Conservation (phyloP, 2,797 vertebrate genomes). For the Trematomus bernacchii region DNA sequence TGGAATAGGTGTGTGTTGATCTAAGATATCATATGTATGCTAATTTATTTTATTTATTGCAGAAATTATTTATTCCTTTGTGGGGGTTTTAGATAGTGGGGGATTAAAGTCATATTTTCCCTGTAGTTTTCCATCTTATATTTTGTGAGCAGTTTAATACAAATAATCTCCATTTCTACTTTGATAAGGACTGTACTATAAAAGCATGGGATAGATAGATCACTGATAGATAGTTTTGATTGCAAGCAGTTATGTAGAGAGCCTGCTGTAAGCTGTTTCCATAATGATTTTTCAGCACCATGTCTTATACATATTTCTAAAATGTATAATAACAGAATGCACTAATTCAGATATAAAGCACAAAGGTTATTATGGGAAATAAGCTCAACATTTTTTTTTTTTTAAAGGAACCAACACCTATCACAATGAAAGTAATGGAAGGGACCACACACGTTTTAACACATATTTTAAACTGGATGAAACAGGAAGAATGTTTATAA, state of each 20-base stretch:
- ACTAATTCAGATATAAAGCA: slow-evolving; percentile 80
- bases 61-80: slow-evolving; percentile 73
- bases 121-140: slow-evolving; percentile 78
- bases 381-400: slow-evolving; percentile 48
- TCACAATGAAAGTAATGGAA: slow-evolving; percentile 63
- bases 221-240: slow-evolving; percentile 57
- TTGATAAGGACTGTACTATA: slow-evolving; percentile 80
- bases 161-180: slow-evolving; percentile 70
- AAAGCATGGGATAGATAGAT: slow-evolving; percentile 78
- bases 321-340: slow-evolving; percentile 79
- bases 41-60: slow-evolving; percentile 72
- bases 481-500: slow-evolving; percentile 40
- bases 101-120: slow-evolving; percentile 62
- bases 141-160: slow-evolving; percentile 71
- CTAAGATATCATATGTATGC: slow-evolving; percentile 70
- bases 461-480: slow-evolving; percentile 12
- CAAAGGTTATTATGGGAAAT: slow-evolving; percentile 58
- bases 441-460: slow-evolving; percentile 26
- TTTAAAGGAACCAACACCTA: slow-evolving; percentile 37
- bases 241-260: slow-evolving; percentile 61
- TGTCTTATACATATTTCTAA: slow-evolving; percentile 69
- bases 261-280: slow-evolving; percentile 57
- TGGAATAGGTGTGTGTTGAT: slow-evolving; percentile 74
- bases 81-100: slow-evolving; percentile 44
- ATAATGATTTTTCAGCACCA: slow-evolving; percentile 61